Evolutionary conservation across 2,113 vertebrate genomes (phyloP).

Genomic region (Amphiprion ocellaris): DNA sequence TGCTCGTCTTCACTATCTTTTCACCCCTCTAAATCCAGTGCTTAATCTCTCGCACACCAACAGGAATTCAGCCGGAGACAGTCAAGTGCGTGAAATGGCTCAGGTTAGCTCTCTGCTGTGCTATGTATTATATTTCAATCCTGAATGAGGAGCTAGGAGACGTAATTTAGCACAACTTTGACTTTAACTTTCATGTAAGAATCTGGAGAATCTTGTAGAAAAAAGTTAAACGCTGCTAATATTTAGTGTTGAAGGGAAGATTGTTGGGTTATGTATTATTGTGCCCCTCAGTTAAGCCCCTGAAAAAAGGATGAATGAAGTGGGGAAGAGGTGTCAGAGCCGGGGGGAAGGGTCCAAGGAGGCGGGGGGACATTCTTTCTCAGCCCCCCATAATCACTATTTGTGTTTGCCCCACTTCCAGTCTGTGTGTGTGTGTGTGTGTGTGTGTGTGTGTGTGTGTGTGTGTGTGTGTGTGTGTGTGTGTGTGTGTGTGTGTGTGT

Average conservation of each 20-base stretch:
- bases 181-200: not conserved
- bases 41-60: slow-evolving; percentile 31
- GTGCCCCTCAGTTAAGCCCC: slow-evolving; percentile 41
- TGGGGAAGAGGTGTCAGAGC: slow-evolving; percentile 46
- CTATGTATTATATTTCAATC: not conserved
- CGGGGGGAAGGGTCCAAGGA: slow-evolving; percentile 64
- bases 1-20: slow-evolving; percentile 32
- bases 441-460: slow-evolving; percentile 35
- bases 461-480: slow-evolving; percentile 35
- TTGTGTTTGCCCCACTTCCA: slow-evolving; percentile 77
- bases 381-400: slow-evolving; percentile 76
- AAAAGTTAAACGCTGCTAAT: not conserved
- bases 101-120: not conserved
- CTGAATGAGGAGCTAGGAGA: not conserved
- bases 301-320: slow-evolving; percentile 74
- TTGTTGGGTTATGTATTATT: slow-evolving; percentile 32
- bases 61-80: slow-evolving; percentile 36
- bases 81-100: slow-evolving; percentile 13
- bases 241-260: not conserved
- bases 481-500: slow-evolving; percentile 38
- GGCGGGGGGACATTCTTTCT: slow-evolving; percentile 63
- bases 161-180: not conserved
- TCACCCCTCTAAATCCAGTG: slow-evolving; percentile 48
- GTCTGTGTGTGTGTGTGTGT: slow-evolving; percentile 38
- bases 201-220: not conserved